Base-by-base conservation (phyloP, 2,888 invertebrate species). In the Thymelicus acteon region DNA sequence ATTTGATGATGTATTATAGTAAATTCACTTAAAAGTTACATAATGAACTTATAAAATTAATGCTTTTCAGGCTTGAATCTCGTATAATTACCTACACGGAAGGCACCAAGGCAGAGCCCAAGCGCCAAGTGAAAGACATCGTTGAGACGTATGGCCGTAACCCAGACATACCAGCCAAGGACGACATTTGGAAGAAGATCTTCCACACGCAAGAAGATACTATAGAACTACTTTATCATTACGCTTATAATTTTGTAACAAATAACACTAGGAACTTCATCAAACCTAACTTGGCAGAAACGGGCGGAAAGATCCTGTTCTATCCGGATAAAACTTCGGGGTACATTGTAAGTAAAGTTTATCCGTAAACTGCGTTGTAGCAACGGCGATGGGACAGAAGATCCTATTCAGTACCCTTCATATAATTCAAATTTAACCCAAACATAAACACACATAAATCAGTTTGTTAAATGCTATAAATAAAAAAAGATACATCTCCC, bases 251-350 rank as follows among this genome's bases (percentile, higher is more conserved):
- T 66, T 94, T 95, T 75, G 94, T 95, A 5, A 95, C 96, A 0
- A 95, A 96, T 73, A 94, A 95, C 12, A 96, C 95, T 0, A 93
- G 96, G 54, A 94, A 90, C 64, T 97, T 96, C 77, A 89, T 94
- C 2, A 97, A 97, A 79, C 97, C 97, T 0, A 95, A 96, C 6
- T 86, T 95, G 67, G 95, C 96, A 0, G 96, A 97, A 79, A 95
- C 96, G 78, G 96, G 96, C 0, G 95, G 96, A 6, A 95, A 95
- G 76, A 91, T 96, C 10, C 83, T 93, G 52, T 96, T 95, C 75
- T 94, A 95, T 81, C 95, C 96, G 0, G 94, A 95, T 5, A 93
- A 96, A 74, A 96, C 95, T 0, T 92, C 94, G 24, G 95, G 95
- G 48, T 97, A 96, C 79, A 95, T 95, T 79, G 96, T 96, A 83